Base-by-base conservation (phyloP, 2,888 invertebrate genomes). In the Himalopsyche kuldschensis region DNA sequence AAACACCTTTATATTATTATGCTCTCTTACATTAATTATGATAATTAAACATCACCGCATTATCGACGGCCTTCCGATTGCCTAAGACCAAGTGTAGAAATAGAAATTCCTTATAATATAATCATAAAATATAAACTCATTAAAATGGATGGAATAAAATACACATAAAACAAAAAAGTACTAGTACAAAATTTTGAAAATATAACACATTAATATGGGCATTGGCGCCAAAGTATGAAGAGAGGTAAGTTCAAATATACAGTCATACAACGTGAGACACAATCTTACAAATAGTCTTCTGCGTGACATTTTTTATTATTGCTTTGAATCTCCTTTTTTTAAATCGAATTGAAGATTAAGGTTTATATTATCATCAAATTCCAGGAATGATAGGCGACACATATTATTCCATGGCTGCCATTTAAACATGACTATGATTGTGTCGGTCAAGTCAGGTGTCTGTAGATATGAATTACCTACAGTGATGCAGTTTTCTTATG, bases 31-130 rank as follows among this genome's bases (percentile, higher is more conserved):
- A 48, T 48, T 5, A 48, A n/a, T 48, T 48, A n/a, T 48, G 10
- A 20, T 20, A 55, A 55, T 55, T 5, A 55, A 20, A 20, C 55
- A 55, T 55, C 24, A 20, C 20, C 1, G 20, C 20, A 55, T 15
- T 20, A 20, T n/a, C 20, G 24, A 10, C 24, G 6, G 55, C 55
- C 4, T 20, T 89, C 90, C 90, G 90, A 1, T 41, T 90, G 89
- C 90, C 89, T 90, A 88, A 87, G 88, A 87, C 86, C 87, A 87
- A 89, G 88, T 87, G 88, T 88, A 89, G 83, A 85, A 87, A 87
- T 87, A 87, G 87, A 85, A 87, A 86, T 87, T 35, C 32, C 31
- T 80, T 24, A 80, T 30, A 80, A 47, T 24, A 80, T 24, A 31
- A 55, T n/a, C 8, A 69, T 63, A 80, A 69, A 79, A 79, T 48